These are phyloP conservation scores for Xiphorhynchus elegans DNA, from an alignment of 2,113 vertebrate species.

Conservation along the genomic window DNA sequence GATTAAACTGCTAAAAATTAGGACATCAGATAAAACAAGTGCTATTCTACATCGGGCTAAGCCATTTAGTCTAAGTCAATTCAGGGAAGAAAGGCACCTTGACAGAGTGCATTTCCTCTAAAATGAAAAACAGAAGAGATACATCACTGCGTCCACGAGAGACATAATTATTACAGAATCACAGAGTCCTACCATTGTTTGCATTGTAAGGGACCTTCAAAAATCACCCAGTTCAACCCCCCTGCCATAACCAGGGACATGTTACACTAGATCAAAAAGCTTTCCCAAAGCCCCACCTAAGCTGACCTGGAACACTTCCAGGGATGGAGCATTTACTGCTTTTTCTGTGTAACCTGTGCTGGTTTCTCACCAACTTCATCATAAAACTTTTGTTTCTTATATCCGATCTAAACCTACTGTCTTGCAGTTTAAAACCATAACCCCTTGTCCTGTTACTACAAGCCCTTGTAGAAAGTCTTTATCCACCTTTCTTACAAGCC, in stretches of 20 bases:
- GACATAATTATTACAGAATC: not conserved
- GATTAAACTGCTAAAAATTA: not conserved
- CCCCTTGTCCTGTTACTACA: not conserved
- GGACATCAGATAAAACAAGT: not conserved
- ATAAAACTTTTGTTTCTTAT: not conserved
- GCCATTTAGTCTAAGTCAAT: not conserved
- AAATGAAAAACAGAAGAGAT: not conserved
- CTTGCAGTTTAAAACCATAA: not conserved
- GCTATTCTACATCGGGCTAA: not conserved
- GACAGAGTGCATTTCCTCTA: not conserved
- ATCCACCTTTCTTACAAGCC: not conserved
- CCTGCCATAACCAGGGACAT: not conserved
- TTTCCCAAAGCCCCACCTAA: not conserved
- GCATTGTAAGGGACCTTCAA: not conserved
- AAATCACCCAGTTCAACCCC: not conserved
- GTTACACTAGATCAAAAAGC: not conserved
- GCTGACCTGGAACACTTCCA: not conserved
- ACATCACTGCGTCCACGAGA: not conserved
- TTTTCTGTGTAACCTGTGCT: not conserved
- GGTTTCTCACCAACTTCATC: not conserved
- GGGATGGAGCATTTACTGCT: not conserved
- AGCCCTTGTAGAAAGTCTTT: not conserved
- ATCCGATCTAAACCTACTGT: not conserved
- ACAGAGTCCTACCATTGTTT: not conserved
- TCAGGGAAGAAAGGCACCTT: not conserved